phyloP scores from a whole-genome alignment of 2,113 vertebrate species.

The Cephalopterus ornatus region DNA sequence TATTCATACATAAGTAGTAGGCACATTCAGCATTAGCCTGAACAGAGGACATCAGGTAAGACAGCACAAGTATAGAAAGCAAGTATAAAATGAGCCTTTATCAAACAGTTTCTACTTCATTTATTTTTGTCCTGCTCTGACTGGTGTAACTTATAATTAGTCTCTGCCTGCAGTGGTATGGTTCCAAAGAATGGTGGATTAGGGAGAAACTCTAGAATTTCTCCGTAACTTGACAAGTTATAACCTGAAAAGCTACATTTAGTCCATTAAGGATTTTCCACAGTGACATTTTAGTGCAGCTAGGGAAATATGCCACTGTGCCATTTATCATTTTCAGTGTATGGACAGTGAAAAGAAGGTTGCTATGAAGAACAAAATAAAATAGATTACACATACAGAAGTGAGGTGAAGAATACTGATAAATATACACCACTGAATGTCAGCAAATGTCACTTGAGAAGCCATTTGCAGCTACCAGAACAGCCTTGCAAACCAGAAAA shows the following conservation, averaged over 20 bases:
- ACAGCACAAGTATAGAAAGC: constrained; percentile 35
- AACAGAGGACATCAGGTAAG: constrained; percentile 31
- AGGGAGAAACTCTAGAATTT: constrained; percentile 90
- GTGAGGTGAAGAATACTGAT: constrained; percentile 92
- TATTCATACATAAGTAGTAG: background rate
- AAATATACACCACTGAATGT: constrained; percentile 99
- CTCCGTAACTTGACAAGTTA: constrained; percentile 94
- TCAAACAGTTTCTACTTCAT: constrained; percentile 83
- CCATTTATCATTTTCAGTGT: constrained; percentile 94
- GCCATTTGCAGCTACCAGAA: constrained; percentile 95
- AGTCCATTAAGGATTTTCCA: constrained; percentile 98
- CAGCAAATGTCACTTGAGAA: constrained; percentile 99
- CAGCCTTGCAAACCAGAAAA: constrained; percentile 86
- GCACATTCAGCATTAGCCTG: background rate
- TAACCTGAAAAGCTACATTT: constrained; percentile 99
- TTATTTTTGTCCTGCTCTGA: constrained; percentile 81
- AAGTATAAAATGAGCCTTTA: constrained; percentile 67
- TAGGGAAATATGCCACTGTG: constrained; percentile 85
- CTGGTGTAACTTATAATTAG: constrained; percentile 94
- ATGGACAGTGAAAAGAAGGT: constrained; percentile 84
- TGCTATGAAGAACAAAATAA: constrained; percentile 88
- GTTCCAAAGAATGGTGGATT: constrained; percentile 82
- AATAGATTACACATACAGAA: constrained; percentile 91
- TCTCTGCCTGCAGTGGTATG: constrained; percentile 83
- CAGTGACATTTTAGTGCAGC: constrained; percentile 97